Evolutionary conservation across 2,888 invertebrate species (phyloP).

Genomic region (Melieria picta): DNA sequence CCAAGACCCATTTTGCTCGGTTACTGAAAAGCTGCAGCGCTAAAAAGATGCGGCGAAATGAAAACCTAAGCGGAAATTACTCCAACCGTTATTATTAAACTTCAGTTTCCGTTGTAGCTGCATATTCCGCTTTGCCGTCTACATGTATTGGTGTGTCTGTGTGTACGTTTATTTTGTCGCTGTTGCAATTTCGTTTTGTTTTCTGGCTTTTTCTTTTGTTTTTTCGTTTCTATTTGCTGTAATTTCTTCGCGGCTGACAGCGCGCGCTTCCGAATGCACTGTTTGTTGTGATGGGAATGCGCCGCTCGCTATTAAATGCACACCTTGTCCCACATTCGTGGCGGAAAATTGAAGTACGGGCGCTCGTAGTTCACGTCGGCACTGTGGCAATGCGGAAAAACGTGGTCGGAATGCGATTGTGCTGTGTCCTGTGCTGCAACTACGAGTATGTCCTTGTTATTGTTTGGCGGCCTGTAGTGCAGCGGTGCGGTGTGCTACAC

Average conservation of each 20-base stretch:
- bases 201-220: neutral
- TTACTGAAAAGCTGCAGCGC: too few relatives aligned
- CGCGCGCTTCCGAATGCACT: neutral
- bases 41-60: neutral
- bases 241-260: neutral
- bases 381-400: conserved; percentile 17
- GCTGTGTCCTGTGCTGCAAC: conserved; percentile 6
- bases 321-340: conserved; percentile 45
- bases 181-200: conserved; percentile 3
- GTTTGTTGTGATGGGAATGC: conserved; percentile 2
- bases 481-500: neutral
- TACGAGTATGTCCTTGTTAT: conserved; percentile 22
- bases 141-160: neutral
- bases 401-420: conserved; percentile 8
- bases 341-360: conserved; percentile 16
- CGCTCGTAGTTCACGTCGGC: conserved; percentile 7
- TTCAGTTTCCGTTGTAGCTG: conserved; percentile 15
- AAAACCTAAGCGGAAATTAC: conserved; percentile 22
- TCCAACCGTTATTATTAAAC: conserved; percentile 22
- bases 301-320: conserved; percentile 40
- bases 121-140: neutral
- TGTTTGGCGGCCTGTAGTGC: conserved; percentile 21
- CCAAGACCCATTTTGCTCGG: conserved; percentile 28
- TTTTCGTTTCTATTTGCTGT: neutral
- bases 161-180: neutral